phyloP scores from a whole-genome alignment of 2,888 invertebrate genomes.

The Spodoptera exigua region DNA sequence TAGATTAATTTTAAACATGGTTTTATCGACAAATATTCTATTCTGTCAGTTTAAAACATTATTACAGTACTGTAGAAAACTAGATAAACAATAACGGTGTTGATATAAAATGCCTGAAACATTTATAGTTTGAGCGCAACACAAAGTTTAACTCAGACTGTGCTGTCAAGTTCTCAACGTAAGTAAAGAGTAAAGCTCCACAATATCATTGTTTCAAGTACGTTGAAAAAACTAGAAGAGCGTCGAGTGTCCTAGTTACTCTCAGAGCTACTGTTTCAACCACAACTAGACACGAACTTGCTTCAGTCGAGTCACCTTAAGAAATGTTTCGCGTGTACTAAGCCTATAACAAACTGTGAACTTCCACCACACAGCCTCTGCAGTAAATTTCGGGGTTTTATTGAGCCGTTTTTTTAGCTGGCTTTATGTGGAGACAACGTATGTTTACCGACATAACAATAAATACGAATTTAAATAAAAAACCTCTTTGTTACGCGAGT shows the following conservation, averaged over 20 bases:
- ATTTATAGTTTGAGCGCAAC: slow-evolving; percentile 42
- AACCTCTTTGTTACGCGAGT: slow-evolving; percentile 27
- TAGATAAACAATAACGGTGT: slow-evolving; percentile 6
- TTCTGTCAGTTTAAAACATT: neutral
- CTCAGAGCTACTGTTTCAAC: slow-evolving; percentile 53
- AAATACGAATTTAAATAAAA: slow-evolving; percentile 54
- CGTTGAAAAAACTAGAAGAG: slow-evolving; percentile 66
- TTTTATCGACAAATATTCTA: no score
- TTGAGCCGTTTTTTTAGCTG: slow-evolving; percentile 65
- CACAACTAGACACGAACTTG: slow-evolving; percentile 59
- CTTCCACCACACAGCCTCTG: slow-evolving; percentile 64
- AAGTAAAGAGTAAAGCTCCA: slow-evolving; percentile 62
- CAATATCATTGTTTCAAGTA: slow-evolving; percentile 72
- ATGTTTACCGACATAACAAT: slow-evolving; percentile 53
- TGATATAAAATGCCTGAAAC: slow-evolving; percentile 30
- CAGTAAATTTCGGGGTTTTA: slow-evolving; percentile 72
- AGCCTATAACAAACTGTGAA: slow-evolving; percentile 74
- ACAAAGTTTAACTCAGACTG: slow-evolving; percentile 53
- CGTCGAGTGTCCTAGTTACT: slow-evolving; percentile 68
- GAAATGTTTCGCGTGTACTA: slow-evolving; percentile 77
- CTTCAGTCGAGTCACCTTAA: slow-evolving; percentile 68
- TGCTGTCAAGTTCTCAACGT: slow-evolving; percentile 57
- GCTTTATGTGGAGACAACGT: slow-evolving; percentile 63
- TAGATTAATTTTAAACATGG: neutral
- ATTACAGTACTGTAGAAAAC: neutral